Base-by-base conservation (phyloP, 2,888 invertebrate species). In the Troides aeacus region DNA sequence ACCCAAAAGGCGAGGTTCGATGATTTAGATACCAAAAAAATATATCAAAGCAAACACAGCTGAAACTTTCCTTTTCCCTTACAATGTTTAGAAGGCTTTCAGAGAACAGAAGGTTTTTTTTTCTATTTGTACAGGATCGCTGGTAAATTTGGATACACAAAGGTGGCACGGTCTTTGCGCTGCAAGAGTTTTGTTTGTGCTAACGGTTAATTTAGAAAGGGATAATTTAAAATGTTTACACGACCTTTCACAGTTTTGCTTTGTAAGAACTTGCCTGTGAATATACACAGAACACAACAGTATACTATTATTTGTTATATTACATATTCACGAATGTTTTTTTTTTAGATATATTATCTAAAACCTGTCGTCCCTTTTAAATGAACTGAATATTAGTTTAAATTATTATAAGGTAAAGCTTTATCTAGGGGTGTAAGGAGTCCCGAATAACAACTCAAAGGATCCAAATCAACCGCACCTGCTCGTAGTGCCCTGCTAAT, bases 41-140 rank as follows among this genome's bases (percentile, higher is more conserved):
- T 18, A 18, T 53, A 53, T 53, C 6, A 53, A 53, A 53, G 6
- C n/a, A 53, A n/a, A 53, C 18, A 53, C n/a, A n/a, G n/a, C 53
- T 18, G 53, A 18, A 53, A 53, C 18, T 53, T 53, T n/a, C n/a
- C 6, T 0, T 46, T 46, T 46, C 53, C n/a, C 18, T 53, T 7
- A 53, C 53, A 53, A 53, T n/a, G 5, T 53, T 53, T 18, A 18
- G 6, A n/a, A 53, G 53, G 6, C 7, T n/a, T 53, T n/a, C 8
- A 53, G n/a, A 53, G 53, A 53, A 53, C 7, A 53, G 53, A n/a
- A 50, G 50, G 3, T 17, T 53, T 53, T 53, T 53, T 53, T 53
- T 53, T 10, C 17, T 62, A 62, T 67, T 67, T 67, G 57, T 23
- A 57, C 53, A 68, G 63, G 64, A 62, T 66, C 69, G 36, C 59